Evolutionary conservation across 2,113 vertebrate species (phyloP).

Genomic region (Varanus salvator): DNA sequence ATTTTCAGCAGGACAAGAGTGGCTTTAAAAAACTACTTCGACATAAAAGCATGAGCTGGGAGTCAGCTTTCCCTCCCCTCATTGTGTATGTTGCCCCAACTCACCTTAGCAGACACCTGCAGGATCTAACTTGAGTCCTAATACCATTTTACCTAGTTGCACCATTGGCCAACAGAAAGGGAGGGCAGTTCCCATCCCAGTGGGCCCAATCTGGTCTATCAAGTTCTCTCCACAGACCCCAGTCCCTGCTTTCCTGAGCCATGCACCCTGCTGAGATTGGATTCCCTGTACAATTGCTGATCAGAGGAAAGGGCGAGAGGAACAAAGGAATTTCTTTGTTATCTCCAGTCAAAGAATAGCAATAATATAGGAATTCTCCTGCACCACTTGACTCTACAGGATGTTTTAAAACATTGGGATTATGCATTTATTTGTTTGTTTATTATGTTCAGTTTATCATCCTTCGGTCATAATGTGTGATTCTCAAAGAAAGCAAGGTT

Average conservation of each 20-base stretch:
- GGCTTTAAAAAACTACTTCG: not conserved
- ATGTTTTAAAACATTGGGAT: slow-evolving; percentile 23
- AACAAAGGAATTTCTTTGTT: too few species aligned
- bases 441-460: slow-evolving; percentile 30
- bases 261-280: too few species aligned
- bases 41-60: not conserved
- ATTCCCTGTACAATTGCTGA: too few species aligned
- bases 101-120: not conserved
- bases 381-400: not conserved
- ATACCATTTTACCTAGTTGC: not conserved
- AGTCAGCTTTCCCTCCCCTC: not conserved
- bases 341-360: too few species aligned
- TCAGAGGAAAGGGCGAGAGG: too few species aligned
- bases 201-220: too few species aligned
- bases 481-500: not conserved
- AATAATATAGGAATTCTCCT: too few species aligned
- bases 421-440: not conserved
- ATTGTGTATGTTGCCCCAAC: too few species aligned
- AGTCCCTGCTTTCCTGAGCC: too few species aligned
- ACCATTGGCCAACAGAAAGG: not conserved
- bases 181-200: too few species aligned
- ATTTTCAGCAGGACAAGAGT: not conserved
- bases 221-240: too few species aligned
- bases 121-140: not conserved
- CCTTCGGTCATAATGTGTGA: not conserved